phyloP scores from a whole-genome alignment of 2,797 vertebrate species.

The Rhabdophis nuchalis region DNA sequence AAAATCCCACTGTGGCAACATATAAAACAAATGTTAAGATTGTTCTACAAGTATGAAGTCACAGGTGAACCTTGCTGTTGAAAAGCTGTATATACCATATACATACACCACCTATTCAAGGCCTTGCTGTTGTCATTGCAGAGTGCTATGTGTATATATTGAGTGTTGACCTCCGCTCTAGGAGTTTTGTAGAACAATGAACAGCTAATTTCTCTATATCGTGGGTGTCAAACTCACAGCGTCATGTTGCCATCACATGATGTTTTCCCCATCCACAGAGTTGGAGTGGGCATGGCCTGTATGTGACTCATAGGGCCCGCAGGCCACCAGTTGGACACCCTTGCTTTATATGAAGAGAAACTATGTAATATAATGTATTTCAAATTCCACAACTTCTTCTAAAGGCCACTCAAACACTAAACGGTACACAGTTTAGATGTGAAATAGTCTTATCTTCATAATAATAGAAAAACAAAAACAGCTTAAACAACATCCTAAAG shows the following conservation, averaged over 20 bases:
- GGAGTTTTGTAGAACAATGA: neutral
- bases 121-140: neutral
- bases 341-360: too few species aligned
- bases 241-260: too few species aligned
- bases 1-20: slow-evolving; percentile 62
- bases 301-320: too few species aligned
- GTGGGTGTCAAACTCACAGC: too few species aligned
- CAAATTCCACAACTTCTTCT: neutral
- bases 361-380: neutral
- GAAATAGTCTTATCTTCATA: neutral
- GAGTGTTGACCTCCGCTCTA: neutral
- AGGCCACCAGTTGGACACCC: too few species aligned
- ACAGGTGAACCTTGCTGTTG: neutral
- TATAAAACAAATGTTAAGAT: slow-evolving; percentile 32
- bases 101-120: neutral
- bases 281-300: too few species aligned
- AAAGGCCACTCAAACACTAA: neutral
- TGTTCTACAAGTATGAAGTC: neutral
- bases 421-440: neutral
- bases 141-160: neutral
- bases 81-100: neutral
- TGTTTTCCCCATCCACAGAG: too few species aligned
- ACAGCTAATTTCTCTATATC: neutral
- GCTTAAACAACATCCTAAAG: neutral
- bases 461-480: neutral